Evolutionary conservation across 2,113 vertebrate genomes (phyloP).

Genomic region (Mirounga angustirostris): DNA sequence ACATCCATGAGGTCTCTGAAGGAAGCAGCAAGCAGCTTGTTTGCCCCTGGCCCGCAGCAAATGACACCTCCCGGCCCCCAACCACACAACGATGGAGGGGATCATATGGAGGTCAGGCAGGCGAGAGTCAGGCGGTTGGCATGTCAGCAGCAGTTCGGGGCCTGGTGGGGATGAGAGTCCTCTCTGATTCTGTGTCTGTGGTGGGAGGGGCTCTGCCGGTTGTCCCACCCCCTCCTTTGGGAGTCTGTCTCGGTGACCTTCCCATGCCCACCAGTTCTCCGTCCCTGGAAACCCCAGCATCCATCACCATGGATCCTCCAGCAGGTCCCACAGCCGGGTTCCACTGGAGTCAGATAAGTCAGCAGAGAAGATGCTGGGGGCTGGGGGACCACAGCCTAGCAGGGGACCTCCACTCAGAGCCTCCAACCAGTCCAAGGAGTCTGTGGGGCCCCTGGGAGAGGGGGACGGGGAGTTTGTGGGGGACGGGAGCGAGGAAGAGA

Average conservation of each 20-base stretch:
- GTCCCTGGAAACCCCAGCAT: not conserved
- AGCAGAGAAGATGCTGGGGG: conserved; percentile 91
- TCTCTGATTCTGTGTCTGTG: not conserved
- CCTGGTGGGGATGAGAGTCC: not conserved
- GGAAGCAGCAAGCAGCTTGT: conserved; percentile 68
- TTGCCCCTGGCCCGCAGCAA: conserved; percentile 40
- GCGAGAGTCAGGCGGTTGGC: not conserved
- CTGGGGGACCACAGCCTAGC: conserved; percentile 89
- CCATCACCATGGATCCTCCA: conserved; percentile 92
- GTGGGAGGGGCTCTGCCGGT: not conserved
- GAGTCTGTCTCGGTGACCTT: not conserved
- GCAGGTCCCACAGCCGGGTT: conserved; percentile 91
- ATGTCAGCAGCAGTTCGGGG: not conserved
- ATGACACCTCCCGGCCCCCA: not conserved
- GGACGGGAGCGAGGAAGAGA: conserved; percentile 85
- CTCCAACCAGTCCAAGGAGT: conserved; percentile 94
- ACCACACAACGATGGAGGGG: not conserved
- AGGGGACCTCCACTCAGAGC: conserved; percentile 87
- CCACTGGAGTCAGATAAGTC: conserved; percentile 92
- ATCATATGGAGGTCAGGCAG: not conserved
- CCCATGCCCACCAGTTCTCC: not conserved
- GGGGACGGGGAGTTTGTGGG: conserved; percentile 88
- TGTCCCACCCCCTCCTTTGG: not conserved
- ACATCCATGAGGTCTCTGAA: not conserved
- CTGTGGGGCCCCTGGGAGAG: conserved; percentile 84